These are phyloP conservation scores for Linnaemya tessellans DNA, from an alignment of 2,888 invertebrate species.

Conservation along the genomic window DNA sequence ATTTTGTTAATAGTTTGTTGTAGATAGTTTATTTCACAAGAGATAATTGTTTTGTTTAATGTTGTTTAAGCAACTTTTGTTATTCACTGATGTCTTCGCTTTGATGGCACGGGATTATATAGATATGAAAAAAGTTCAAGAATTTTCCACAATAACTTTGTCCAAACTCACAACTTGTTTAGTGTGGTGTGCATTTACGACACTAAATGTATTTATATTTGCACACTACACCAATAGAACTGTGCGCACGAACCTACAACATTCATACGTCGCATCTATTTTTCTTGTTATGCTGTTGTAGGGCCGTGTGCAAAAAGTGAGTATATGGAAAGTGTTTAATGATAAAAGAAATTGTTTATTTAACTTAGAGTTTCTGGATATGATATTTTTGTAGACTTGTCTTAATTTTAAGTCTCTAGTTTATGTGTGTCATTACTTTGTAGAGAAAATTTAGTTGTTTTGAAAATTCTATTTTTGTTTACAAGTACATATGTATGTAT, in stretches of 20 bases:
- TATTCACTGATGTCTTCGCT: slow-evolving; percentile 61
- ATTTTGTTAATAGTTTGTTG: slow-evolving; percentile 72
- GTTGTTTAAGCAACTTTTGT: slow-evolving; percentile 55
- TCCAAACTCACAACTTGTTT: slow-evolving; percentile 33
- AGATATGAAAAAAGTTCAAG: slow-evolving; percentile 49
- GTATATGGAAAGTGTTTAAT: not conserved
- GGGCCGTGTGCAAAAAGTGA: slow-evolving; percentile 65
- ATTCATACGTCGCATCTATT: not conserved
- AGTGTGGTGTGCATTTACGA: slow-evolving; percentile 54
- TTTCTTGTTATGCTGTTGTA: slow-evolving; percentile 19
- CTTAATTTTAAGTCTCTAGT: not conserved
- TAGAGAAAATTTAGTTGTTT: not conserved
- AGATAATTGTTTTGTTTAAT: slow-evolving; percentile 24
- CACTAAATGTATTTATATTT: not conserved
- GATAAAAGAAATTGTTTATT: slow-evolving; percentile 9
- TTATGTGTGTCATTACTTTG: not conserved
- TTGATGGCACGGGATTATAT: slow-evolving; percentile 67
- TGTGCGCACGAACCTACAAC: slow-evolving; percentile 33
- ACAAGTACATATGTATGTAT: too few species aligned
- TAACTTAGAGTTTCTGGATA: not conserved
- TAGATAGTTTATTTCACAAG: slow-evolving; percentile 47
- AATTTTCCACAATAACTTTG: slow-evolving; percentile 19
- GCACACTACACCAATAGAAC: slow-evolving; percentile 12
- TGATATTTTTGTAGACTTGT: not conserved
- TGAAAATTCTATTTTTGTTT: not conserved